Conservation (phyloP, 1,140 invertebrate species). For the Batillaria attramentaria region DNA sequence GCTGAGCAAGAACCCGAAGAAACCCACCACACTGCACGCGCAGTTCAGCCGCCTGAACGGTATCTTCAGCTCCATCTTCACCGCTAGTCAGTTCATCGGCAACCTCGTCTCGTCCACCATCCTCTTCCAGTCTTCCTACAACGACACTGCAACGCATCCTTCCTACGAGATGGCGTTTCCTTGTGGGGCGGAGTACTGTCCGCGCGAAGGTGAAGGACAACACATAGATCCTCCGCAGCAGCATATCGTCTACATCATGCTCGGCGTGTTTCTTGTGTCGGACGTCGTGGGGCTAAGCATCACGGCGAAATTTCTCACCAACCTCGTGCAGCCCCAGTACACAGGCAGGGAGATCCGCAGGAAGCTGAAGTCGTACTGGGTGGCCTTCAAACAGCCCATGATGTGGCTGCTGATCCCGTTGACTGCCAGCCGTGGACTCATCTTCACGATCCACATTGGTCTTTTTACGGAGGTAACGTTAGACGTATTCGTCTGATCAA, state of each 20-base stretch:
- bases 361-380: conserved; percentile 24
- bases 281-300: conserved; percentile 16
- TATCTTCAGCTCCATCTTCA: conserved; percentile 55
- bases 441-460: conserved; percentile 9
- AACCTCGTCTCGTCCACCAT: conserved; percentile 54
- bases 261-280: conserved; percentile 25
- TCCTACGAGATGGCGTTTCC: not conserved
- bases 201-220: conserved; percentile 29
- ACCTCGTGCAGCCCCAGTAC: conserved; percentile 11
- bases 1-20: conserved; percentile 23
- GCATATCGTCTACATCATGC: conserved; percentile 23
- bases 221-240: conserved; percentile 5
- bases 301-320: conserved; percentile 11
- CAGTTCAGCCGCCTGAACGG: conserved; percentile 53
- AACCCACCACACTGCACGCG: conserved; percentile 31
- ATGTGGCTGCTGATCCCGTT: conserved; percentile 30
- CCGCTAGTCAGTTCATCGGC: conserved; percentile 50
- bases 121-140: conserved; percentile 39
- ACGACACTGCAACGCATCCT: conserved; percentile 1
- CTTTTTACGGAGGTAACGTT: conserved; percentile 12
- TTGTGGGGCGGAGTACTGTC: conserved; percentile 48
- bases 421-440: not conserved
- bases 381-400: conserved; percentile 21
- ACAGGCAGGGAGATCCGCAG: not conserved
- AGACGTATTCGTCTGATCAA: too few species aligned